Conservation (phyloP, 2,888 invertebrate species). For the Epirrhoe alternata region DNA sequence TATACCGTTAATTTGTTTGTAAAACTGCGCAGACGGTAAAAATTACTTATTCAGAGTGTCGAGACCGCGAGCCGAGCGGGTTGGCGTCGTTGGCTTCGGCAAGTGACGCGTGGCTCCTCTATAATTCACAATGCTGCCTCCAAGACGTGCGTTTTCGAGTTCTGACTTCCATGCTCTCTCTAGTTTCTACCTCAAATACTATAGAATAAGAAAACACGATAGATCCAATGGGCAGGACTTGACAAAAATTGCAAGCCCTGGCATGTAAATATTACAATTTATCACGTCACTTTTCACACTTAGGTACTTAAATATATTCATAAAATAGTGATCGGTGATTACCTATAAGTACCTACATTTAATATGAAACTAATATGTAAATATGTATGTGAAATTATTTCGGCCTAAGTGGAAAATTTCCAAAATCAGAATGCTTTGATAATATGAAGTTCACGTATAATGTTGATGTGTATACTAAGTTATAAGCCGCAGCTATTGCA, state of each 20-base stretch:
- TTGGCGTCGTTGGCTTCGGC: slow-evolving; percentile 56
- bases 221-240: not conserved
- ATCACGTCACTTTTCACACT: no score
- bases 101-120: slow-evolving; percentile 70
- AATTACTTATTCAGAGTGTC: slow-evolving; percentile 80
- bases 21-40: slow-evolving; percentile 82
- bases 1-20: slow-evolving; percentile 83
- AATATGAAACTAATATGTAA: no score
- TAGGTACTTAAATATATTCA: no score
- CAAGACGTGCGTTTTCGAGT: slow-evolving; percentile 43
- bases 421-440: no score
- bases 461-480: not conserved
- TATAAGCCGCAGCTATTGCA: not conserved
- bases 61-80: slow-evolving; percentile 64
- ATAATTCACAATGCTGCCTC: slow-evolving; percentile 68
- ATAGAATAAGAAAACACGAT: not conserved
- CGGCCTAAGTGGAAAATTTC: no score
- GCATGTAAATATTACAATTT: no score
- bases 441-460: no score
- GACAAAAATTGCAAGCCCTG: not conserved
- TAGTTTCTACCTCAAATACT: slow-evolving; percentile 8
- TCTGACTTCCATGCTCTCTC: slow-evolving; percentile 19
- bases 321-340: no score
- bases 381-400: no score
- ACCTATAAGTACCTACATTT: no score